Base-by-base conservation (phyloP, 2,888 invertebrate species). In the Sisyra terminalis region DNA sequence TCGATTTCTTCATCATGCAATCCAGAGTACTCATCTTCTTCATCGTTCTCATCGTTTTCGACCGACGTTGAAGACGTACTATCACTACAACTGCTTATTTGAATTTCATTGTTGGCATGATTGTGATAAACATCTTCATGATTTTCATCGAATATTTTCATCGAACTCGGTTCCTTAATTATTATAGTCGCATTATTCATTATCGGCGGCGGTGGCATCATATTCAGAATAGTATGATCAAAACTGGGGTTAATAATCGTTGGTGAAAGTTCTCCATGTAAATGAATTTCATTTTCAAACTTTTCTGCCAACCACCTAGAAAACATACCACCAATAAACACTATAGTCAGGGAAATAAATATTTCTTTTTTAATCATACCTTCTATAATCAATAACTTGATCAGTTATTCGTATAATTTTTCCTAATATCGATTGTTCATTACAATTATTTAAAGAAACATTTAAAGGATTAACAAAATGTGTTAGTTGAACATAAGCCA, bases 391-490 rank as follows among this genome's bases (percentile, higher is more conserved):
- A 48, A 82, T 73, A 37, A 96, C 93, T 66, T 92, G 89, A 65
- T 94, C 92, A 36, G 93, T 90, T 45, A 96, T 84, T 53, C 88
- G 78, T 53, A 96, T 76, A 51, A 96, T 85, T 53, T 94, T 79
- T 31, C 92, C 93, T 52, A 96, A 71, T 63, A 88, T 83, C 48
- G 73, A 72, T 55, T 69, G 66, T 24, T 66, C 63, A 46, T 64
- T 63, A 48, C 67, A 67, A 51, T 77, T 71, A 53, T 68, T 69
- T 53, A 71, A 67, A 52, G 63, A 64, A 47, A 61, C 58, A 50
- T 68, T 66, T 32, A 66, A 55, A 10, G 62, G 60, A 48, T 57
- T 78, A 47, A 82, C 80, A 48, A 83, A 83, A 60, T 80, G 80
- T 52, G 80, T 75, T 53, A 92, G 71, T 53, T 80, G 77, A 47